Percentiles rank a stretch among this genome's conserved stretches.
phyloP scores from a whole-genome alignment of 92 coral and sea anemone genomes.

The Isaurus tuberculatus region DNA sequence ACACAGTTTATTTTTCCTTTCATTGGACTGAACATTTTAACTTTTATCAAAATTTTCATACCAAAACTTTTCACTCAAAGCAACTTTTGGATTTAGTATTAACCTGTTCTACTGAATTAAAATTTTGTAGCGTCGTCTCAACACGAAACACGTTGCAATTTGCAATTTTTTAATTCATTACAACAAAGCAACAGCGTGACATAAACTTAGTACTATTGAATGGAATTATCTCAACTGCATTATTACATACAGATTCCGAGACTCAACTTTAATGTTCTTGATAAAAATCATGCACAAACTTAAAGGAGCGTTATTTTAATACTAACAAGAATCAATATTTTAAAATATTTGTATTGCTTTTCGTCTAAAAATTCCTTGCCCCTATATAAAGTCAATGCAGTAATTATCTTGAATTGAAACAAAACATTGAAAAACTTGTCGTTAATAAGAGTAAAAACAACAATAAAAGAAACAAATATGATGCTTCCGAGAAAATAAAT shows the following conservation, averaged over 20 bases:
- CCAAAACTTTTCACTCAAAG: not conserved
- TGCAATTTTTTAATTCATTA: not conserved
- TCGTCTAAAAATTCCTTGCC: not conserved
- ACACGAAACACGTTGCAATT: not conserved
- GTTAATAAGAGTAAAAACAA: not conserved
- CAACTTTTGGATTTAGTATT: not conserved
- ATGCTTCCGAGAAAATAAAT: not conserved
- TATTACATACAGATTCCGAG: not conserved
- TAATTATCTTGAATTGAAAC: not conserved
- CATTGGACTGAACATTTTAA: too few species aligned
- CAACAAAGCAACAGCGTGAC: too few species aligned
- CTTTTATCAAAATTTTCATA: not conserved
- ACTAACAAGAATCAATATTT: not conserved
- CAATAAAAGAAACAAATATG: not conserved
- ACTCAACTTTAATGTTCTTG: not conserved
- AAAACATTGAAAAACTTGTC: not conserved
- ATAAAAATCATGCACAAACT: not conserved
- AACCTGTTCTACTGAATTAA: not conserved
- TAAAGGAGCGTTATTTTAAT: not conserved
- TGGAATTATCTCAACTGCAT: not conserved
- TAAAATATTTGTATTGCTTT: not conserved
- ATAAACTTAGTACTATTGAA: not conserved
- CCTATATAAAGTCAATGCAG: not conserved
- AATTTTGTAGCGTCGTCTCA: not conserved
- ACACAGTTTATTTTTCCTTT: too few species aligned